Percentiles rank a stretch among this genome's conserved stretches.
Evolutionary conservation across 1,140 invertebrate species (phyloP).

Genomic region (Myzus persicae): DNA sequence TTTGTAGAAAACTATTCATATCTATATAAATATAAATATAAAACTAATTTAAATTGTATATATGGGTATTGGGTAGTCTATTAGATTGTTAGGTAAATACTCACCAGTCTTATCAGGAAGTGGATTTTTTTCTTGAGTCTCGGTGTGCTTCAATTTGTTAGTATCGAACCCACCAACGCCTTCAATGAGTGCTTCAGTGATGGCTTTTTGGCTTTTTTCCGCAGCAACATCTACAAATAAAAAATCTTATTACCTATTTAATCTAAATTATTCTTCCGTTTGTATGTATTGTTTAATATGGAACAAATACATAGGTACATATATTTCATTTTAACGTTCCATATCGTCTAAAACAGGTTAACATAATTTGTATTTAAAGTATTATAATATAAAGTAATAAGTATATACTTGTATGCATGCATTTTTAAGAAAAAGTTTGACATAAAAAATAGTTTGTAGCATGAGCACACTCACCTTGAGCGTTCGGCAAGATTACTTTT

Average conservation of each 20-base stretch:
- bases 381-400: too few species aligned
- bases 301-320: neutral
- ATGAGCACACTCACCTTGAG: conserved; percentile 72
- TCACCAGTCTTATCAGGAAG: conserved; percentile 94
- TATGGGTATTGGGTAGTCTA: neutral
- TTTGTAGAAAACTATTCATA: too few species aligned
- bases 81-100: conserved; percentile 59
- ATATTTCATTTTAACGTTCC: neutral
- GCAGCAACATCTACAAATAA: conserved; percentile 78
- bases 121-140: conserved; percentile 92
- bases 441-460: neutral
- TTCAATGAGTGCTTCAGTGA: conserved; percentile 82
- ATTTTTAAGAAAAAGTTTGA: neutral
- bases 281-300: neutral
- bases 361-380: neutral
- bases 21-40: neutral
- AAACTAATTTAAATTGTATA: neutral
- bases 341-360: neutral
- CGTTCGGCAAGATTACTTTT: conserved; percentile 81
- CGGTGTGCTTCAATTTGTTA: conserved; percentile 86
- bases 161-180: conserved; percentile 86
- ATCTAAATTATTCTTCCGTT: too few species aligned
- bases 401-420: neutral
- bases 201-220: conserved; percentile 85
- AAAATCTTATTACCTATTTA: neutral